Conservation (phyloP, 23 tunicate genomes). For the Oikopleura dioica region DNA sequence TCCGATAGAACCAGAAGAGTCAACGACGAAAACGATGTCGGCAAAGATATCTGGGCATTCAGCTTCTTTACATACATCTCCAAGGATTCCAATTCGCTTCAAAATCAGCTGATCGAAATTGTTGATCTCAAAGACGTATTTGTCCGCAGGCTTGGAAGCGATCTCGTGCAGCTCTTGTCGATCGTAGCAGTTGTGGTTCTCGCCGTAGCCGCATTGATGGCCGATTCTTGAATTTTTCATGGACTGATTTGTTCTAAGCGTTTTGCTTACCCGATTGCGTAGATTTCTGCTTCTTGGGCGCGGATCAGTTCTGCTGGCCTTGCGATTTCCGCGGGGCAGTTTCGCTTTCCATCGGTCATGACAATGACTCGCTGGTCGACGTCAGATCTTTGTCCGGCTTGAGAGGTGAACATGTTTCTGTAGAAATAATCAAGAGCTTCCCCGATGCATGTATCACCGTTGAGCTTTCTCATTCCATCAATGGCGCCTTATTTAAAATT, state of each 20-base stretch:
- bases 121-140: constrained; percentile 34
- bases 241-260: no score
- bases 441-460: constrained; percentile 9
- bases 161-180: constrained; percentile 18
- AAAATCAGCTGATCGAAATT: constrained; percentile 41
- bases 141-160: constrained; percentile 65
- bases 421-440: background rate
- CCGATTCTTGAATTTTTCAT: no score
- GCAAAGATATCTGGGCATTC: constrained; percentile 1
- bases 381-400: background rate
- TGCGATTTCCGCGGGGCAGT: background rate
- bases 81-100: constrained; percentile 28
- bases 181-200: constrained; percentile 1
- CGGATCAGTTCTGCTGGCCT: background rate
- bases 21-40: constrained; percentile 1
- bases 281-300: background rate
- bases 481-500: background rate
- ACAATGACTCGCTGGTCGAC: background rate
- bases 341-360: constrained; percentile 1
- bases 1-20: background rate
- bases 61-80: background rate
- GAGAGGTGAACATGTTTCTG: background rate
- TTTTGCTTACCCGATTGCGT: constrained; percentile 10
- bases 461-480: background rate
- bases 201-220: background rate